phyloP scores from a whole-genome alignment of 2,797 vertebrate species.

The Sandelia bainsii region DNA sequence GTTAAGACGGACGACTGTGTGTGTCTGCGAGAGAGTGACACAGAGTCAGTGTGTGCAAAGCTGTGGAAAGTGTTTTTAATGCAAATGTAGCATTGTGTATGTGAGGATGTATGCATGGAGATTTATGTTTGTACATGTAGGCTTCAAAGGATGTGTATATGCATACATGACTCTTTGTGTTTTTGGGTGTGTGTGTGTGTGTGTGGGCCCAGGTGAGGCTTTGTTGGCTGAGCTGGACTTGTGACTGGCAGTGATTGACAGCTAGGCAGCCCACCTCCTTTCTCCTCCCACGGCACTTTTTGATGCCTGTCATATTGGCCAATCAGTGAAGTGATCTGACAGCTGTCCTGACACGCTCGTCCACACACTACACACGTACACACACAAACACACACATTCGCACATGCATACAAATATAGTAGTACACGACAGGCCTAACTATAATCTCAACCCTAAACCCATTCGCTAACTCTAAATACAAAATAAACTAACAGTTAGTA shows the following conservation, averaged over 20 bases:
- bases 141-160: constrained; percentile 45
- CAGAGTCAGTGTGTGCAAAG: constrained; percentile 30
- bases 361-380: constrained; percentile 31
- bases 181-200: constrained; percentile 30
- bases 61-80: constrained; percentile 20
- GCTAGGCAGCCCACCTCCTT: constrained; percentile 84
- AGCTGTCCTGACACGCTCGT: constrained; percentile 67
- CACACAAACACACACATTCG: constrained; percentile 21
- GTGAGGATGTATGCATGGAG: constrained; percentile 43
- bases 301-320: constrained; percentile 85
- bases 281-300: constrained; percentile 80
- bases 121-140: constrained; percentile 57
- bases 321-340: constrained; percentile 85
- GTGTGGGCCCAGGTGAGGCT: constrained; percentile 66
- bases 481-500: not conserved
- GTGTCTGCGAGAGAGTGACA: constrained; percentile 35
- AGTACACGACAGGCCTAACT: constrained; percentile 5
- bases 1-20: constrained; percentile 68
- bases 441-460: not conserved
- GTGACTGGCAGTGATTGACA: constrained; percentile 88
- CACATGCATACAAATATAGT: constrained; percentile 6
- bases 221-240: constrained; percentile 65
- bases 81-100: constrained; percentile 37
- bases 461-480: not conserved
- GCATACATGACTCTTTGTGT: constrained; percentile 13